Evolutionary conservation across 2,888 invertebrate genomes (phyloP).

Genomic region (Caenorhabditis japonica): DNA sequence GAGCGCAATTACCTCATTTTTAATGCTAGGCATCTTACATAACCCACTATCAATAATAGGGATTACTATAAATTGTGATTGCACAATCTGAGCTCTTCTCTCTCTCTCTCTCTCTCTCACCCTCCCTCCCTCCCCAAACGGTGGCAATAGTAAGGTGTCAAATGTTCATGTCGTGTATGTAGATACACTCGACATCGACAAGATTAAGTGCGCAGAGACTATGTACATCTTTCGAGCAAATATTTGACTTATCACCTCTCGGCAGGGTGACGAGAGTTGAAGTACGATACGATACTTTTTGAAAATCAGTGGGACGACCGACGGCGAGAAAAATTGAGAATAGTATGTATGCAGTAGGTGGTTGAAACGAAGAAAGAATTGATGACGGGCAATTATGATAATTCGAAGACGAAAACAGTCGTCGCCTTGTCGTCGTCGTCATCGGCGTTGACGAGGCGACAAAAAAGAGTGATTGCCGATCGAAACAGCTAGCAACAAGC

Average conservation of each 20-base stretch:
- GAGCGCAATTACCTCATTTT: too few species aligned
- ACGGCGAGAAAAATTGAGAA: background rate
- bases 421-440: too few species aligned
- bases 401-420: constrained; percentile 5
- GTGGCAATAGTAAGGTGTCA: constrained; percentile 5
- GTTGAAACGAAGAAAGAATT: background rate
- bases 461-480: constrained; percentile 14
- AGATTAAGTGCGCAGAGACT: background rate
- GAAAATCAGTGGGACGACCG: too few species aligned
- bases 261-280: too few species aligned
- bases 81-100: too few species aligned
- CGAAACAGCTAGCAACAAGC: too few species aligned
- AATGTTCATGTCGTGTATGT: constrained; percentile 7
- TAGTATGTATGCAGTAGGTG: background rate
- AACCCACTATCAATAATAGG: too few species aligned
- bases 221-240: constrained; percentile 27
- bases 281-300: too few species aligned
- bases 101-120: too few species aligned
- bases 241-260: constrained; percentile 37
- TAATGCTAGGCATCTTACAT: too few species aligned
- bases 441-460: too few species aligned
- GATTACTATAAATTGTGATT: background rate
- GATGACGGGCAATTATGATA: constrained; percentile 19
- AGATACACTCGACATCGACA: background rate
- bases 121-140: too few species aligned